Evolutionary conservation across 2,888 invertebrate species (phyloP), one percentile per base, ranked within the genome.

Genomic region (Tinea semifulvella): DNA sequence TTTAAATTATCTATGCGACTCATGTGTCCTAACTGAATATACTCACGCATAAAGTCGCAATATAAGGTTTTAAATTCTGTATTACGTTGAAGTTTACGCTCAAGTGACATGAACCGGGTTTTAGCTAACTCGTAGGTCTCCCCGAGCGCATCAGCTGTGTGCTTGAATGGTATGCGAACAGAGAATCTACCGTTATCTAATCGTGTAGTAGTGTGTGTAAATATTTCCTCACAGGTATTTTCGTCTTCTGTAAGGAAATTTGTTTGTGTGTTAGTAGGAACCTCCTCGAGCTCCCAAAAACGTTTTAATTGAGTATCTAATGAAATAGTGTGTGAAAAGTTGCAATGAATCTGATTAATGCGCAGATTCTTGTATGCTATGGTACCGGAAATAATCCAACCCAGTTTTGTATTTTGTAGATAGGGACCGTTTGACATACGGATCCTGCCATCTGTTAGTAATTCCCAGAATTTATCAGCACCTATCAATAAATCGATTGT

Each of bases 221-320:
- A 53, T 10, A 47, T 16, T 1, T 47, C 27, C 45, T 53, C 53
- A 28, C 52, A 53, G 20, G 39, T 10, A 38, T 20, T n/a, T 36
- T 50, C 49, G 3, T 44, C 40, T 14, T 44, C 16, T n/a, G 42
- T 27, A 10, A 20, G 22, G 14, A 27, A 14, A 14, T 16, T 11
- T n/a, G n/a, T n/a, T n/a, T n/a, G n/a, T 8, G 16, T 18, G 5
- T 10, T 19, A 14, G 13, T 46, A 22, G 42, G 38, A 22, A 48
- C 25, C 38, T 52, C 51, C 18, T 53, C 51, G 1, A 50, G 22
- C 20, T 51, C 50, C 50, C 50, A 53, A 43, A 53, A 53, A 28
- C 43, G 35, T 42, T 25, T 42, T 14, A 50, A 35, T 27, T 48
- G 44, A 11, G 11, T 35, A 18, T 50, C 46, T 22, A 46, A 18